Evolutionary conservation across 2,113 vertebrate species (phyloP).

Genomic region (Chionomys nivalis): DNA sequence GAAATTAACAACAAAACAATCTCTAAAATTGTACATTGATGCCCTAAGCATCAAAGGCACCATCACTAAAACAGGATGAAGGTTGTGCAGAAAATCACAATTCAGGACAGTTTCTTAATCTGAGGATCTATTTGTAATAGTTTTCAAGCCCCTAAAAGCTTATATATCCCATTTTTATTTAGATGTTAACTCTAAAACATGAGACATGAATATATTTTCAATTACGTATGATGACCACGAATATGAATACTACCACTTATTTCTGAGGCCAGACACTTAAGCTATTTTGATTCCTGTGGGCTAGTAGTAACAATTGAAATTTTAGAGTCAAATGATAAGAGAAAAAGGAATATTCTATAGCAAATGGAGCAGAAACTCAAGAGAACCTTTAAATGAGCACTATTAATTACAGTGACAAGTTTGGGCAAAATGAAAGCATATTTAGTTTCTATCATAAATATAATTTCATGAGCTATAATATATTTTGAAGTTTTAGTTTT

Average conservation of each 20-base stretch:
- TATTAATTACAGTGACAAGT: neutral
- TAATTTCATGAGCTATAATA: neutral
- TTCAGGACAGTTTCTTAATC: slow-evolving; percentile 3
- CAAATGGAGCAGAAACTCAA: neutral
- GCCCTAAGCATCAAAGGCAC: neutral
- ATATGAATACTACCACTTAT: neutral
- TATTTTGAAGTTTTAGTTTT: neutral
- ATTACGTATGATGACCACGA: neutral
- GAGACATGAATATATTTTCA: neutral
- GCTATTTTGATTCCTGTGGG: neutral
- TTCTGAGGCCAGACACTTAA: neutral
- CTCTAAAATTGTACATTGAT: neutral
- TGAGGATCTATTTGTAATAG: neutral
- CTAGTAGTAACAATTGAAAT: slow-evolving; percentile 15
- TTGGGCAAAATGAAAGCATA: neutral
- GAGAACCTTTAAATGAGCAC: neutral
- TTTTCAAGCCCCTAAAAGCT: neutral
- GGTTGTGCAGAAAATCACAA: neutral
- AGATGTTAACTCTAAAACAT: neutral
- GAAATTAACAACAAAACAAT: neutral
- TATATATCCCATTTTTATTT: neutral
- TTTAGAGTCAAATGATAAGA: neutral
- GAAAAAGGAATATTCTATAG: neutral
- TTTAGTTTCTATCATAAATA: neutral
- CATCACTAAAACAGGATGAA: neutral